Percentiles rank a stretch among this genome's conserved stretches.
These are phyloP conservation scores for Tenualosa ilisha DNA, from an alignment of 2,797 vertebrate genomes.

Conservation along the genomic window DNA sequence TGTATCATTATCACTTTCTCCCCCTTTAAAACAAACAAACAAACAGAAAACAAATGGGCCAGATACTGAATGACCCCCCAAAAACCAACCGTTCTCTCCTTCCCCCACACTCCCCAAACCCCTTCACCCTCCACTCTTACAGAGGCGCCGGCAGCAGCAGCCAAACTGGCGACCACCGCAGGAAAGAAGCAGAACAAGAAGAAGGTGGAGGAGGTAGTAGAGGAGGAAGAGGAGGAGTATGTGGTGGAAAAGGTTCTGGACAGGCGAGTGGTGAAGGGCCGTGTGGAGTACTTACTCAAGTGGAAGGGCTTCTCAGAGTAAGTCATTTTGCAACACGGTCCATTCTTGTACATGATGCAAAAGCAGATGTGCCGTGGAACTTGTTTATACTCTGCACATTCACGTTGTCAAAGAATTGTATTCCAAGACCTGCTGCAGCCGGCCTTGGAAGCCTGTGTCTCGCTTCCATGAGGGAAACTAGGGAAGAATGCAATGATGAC, in stretches of 20 bases:
- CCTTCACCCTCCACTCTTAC: neutral
- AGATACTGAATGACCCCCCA: neutral
- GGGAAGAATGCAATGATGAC: too few relatives aligned
- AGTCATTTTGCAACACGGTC: constrained; percentile 55
- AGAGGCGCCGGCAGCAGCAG: constrained; percentile 45
- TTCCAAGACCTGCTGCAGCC: too few relatives aligned
- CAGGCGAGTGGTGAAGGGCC: constrained; percentile 88
- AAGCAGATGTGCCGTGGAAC: too few relatives aligned
- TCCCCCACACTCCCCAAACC: neutral
- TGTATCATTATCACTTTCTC: neutral
- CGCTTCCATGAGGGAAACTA: too few relatives aligned
- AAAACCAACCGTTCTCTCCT: neutral
- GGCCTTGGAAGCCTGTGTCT: too few relatives aligned
- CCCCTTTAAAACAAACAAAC: neutral
- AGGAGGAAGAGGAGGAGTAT: constrained; percentile 96
- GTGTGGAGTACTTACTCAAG: constrained; percentile 92
- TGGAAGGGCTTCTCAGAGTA: constrained; percentile 98
- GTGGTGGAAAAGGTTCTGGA: constrained; percentile 97
- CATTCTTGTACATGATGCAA: neutral
- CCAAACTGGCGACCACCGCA: constrained; percentile 84
- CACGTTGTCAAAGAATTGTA: too few relatives aligned
- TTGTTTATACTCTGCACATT: too few relatives aligned
- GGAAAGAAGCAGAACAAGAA: constrained; percentile 93
- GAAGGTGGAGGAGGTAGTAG: constrained; percentile 89
- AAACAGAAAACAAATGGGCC: neutral